Conservation (phyloP, 2,797 vertebrate genomes). For the Myotis myotis region DNA sequence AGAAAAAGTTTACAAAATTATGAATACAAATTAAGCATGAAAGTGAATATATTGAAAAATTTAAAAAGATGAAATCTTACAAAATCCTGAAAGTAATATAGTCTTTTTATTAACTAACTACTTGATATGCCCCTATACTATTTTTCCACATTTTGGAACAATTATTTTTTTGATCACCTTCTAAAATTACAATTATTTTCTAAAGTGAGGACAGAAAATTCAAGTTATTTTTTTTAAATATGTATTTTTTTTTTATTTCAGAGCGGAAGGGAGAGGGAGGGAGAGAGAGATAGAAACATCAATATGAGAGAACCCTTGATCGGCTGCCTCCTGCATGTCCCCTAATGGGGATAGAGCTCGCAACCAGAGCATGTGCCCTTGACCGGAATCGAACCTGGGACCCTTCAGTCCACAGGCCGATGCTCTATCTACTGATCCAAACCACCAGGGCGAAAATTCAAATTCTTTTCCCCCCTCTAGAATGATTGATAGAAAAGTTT, state of each 20-base stretch:
- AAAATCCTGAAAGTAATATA: background rate
- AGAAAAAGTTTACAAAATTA: background rate
- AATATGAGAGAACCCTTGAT: too few relatives aligned
- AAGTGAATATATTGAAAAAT: background rate
- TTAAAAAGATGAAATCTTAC: constrained; percentile 14
- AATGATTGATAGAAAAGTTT: background rate
- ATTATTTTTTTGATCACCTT: background rate
- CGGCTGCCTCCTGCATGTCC: too few relatives aligned
- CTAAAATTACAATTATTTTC: background rate
- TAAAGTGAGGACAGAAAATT: background rate
- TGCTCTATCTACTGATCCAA: too few relatives aligned
- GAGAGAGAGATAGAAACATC: too few relatives aligned
- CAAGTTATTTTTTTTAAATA: too few relatives aligned
- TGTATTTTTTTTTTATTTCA: too few relatives aligned
- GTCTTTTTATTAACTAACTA: background rate
- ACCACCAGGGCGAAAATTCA: background rate
- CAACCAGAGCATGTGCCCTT: too few relatives aligned
- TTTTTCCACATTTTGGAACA: background rate
- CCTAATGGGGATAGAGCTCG: too few relatives aligned
- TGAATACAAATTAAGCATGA: background rate
- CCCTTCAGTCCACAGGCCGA: too few relatives aligned
- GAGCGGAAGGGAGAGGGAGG: too few relatives aligned
- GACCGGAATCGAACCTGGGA: too few relatives aligned
- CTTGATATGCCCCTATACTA: background rate
- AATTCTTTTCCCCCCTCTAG: background rate